Percentiles rank a stretch among this genome's conserved stretches.
Evolutionary conservation across 2,113 vertebrate genomes (phyloP).

Genomic region (Triplophysa tibetana): DNA sequence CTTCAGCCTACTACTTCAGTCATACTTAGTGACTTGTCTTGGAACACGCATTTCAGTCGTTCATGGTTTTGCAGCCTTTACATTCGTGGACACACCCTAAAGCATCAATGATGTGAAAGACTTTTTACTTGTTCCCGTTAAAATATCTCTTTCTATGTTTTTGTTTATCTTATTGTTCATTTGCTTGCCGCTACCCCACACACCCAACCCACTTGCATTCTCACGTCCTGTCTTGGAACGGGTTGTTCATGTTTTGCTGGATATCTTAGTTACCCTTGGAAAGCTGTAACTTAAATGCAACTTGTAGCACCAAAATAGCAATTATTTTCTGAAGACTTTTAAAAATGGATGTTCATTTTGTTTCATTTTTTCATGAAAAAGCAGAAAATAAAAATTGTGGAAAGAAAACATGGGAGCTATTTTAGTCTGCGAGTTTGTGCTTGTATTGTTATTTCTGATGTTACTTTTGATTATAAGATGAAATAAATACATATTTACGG

Average conservation of each 20-base stretch:
- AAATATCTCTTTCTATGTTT: not conserved
- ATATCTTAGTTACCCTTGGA: constrained; percentile 41
- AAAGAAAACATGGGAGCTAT: not conserved
- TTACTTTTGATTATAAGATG: not conserved
- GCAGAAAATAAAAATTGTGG: constrained; percentile 33
- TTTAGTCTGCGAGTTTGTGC: not conserved
- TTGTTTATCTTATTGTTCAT: constrained; percentile 12
- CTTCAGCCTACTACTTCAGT: constrained; percentile 16
- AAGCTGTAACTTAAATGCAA: constrained; percentile 46
- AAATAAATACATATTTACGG: not conserved
- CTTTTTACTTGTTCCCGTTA: not conserved
- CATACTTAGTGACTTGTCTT: not conserved
- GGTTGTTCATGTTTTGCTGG: constrained; percentile 46
- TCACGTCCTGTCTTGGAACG: constrained; percentile 30
- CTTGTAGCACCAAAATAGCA: constrained; percentile 53
- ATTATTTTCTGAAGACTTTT: constrained; percentile 47
- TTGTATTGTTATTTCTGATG: not conserved
- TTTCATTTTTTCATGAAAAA: constrained; percentile 39
- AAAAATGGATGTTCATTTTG: not conserved
- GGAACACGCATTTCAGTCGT: not conserved
- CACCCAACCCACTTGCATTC: not conserved
- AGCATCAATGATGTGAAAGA: not conserved
- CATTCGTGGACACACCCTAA: not conserved
- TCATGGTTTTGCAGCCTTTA: not conserved
- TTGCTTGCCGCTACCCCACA: constrained; percentile 18